These are phyloP conservation scores for Saxidomus purpurata DNA, from an alignment of 1,140 invertebrate genomes.

Conservation along the genomic window DNA sequence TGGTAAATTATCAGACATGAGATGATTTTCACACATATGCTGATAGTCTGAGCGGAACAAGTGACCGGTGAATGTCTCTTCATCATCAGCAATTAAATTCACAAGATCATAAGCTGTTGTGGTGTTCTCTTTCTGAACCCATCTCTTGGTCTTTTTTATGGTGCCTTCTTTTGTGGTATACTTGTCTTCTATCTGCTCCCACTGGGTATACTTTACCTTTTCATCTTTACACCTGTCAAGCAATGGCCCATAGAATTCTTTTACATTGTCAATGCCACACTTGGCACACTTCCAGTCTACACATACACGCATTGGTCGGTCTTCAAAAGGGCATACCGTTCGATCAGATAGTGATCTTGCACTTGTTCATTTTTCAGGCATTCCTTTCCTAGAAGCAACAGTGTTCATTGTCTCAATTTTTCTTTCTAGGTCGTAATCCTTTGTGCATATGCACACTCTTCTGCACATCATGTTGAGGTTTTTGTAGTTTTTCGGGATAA, in stretches of 20 bases:
- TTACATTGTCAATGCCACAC: conserved; percentile 1
- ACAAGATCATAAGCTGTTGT: not conserved
- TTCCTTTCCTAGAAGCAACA: not conserved
- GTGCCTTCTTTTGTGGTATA: conserved; percentile 3
- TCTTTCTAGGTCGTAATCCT: conserved; percentile 59
- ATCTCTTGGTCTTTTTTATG: not conserved
- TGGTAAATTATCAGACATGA: not conserved
- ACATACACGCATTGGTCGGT: not conserved
- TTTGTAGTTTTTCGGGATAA: conserved; percentile 56
- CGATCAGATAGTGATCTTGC: conserved; percentile 31
- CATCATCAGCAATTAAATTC: not conserved
- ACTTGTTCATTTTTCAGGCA: not conserved
- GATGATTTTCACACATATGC: conserved; percentile 6
- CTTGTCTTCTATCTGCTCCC: conserved; percentile 41
- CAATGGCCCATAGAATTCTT: conserved; percentile 18
- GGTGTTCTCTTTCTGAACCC: conserved; percentile 21
- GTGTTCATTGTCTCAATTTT: conserved; percentile 49
- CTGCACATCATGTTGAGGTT: not conserved
- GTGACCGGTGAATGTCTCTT: not conserved
- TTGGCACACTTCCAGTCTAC: conserved; percentile 6
- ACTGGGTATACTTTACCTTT: conserved; percentile 41
- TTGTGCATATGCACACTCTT: conserved; percentile 54
- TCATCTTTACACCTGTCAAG: not conserved
- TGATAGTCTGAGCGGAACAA: conserved; percentile 40
- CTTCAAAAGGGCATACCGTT: conserved; percentile 46